Evolutionary conservation across 2,797 vertebrate species (phyloP).

Genomic region (Oceanodroma leucorhoa): DNA sequence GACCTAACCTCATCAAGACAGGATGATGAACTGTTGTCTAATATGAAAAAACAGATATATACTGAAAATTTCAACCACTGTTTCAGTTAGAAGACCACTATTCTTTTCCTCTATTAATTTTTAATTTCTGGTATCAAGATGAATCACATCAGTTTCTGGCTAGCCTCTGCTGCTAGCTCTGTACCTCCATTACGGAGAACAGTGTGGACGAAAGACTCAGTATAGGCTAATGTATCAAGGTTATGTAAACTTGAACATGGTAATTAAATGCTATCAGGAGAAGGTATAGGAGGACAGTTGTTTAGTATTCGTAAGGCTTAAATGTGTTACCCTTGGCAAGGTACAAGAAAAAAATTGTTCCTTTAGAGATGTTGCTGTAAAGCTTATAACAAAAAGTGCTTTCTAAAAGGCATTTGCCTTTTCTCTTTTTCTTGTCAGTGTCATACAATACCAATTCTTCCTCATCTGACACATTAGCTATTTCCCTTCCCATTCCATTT

Average conservation of each 20-base stretch:
- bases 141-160: not conserved
- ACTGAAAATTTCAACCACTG: not conserved
- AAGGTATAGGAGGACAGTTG: not conserved
- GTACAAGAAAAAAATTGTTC: not conserved
- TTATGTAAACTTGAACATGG: not conserved
- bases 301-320: not conserved
- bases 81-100: not conserved
- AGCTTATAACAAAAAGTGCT: not conserved
- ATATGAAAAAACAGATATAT: not conserved
- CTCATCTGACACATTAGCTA: not conserved
- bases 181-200: not conserved
- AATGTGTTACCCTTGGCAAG: not conserved
- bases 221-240: not conserved
- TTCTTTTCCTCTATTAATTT: not conserved
- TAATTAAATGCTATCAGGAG: not conserved
- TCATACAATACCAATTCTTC: not conserved
- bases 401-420: not conserved
- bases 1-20: not conserved
- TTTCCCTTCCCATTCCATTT: slow-evolving; percentile 15
- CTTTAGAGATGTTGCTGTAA: not conserved
- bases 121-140: not conserved
- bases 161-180: not conserved
- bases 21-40: not conserved
- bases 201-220: not conserved
- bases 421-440: not conserved